Evolutionary conservation across 2,888 invertebrate genomes (phyloP), one percentile per base, ranked within the genome.

Genomic region (Ormyrus rosae): DNA sequence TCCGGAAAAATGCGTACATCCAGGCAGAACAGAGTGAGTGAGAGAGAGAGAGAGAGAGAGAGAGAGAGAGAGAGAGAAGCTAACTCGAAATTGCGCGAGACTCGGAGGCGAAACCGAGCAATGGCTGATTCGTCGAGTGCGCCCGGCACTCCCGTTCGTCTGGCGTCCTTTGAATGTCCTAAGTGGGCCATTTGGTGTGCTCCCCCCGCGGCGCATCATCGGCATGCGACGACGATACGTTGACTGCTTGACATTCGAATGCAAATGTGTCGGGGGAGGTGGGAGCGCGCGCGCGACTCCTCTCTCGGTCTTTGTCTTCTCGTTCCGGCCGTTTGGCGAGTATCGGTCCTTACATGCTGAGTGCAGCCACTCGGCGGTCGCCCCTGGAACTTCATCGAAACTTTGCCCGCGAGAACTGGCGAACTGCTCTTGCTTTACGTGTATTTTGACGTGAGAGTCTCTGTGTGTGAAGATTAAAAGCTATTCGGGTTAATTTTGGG

Each of bases 81-180:
- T 46, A 48, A 56, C 46, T 46, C 34, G 34, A 34, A 34, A 34
- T 34, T 34, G 34, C 34, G 34, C 34, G 34, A 34, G 34, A 34
- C 56, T 69, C 55, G n/a, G 13, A 45, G 13, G 34, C 4, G 34
- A 34, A 34, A 55, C 34, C n/a, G n/a, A 58, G 48, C 8, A 6
- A 58, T 19, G 51, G 45, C 46, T n/a, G 55, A 68, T 68, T 68
- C 68, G 45, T 53, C 61, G 68, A 76, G 56, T 68, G 75, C 53
- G 45, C 61, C 45, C 55, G 19, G 11, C 13, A 60, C 45, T 69
- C 45, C 9, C 5, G 51, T 60, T 75, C 60, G 67, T 67, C 67
- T 75, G 6, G 53, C 74, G 51, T 51, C 69, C 76, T 76, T 69
- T 76, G 76, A 76, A 76, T 69, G 56, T 55, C 48, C 72, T 67